Conservation (phyloP, 1,140 invertebrate species). For the Bradysia coprophila region DNA sequence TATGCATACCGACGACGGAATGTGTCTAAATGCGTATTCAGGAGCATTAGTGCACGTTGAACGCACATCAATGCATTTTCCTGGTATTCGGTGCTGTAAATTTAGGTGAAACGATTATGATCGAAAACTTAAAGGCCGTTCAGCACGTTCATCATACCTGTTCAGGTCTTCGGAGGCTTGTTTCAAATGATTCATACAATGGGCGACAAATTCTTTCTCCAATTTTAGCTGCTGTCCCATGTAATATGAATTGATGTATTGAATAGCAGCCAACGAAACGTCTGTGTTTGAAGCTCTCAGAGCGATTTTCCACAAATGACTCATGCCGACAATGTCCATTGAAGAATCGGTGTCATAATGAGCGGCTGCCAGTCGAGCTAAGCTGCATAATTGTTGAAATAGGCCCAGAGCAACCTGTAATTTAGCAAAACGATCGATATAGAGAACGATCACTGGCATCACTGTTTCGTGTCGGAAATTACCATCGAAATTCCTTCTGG, state of each 20-base stretch:
- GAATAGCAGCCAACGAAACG: conserved; percentile 84
- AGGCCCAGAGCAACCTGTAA: conserved; percentile 71
- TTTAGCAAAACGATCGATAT: no score
- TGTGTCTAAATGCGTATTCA: conserved; percentile 84
- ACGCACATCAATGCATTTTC: conserved; percentile 74
- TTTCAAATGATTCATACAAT: conserved; percentile 78
- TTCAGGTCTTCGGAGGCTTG: conserved; percentile 56
- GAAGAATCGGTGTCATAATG: conserved; percentile 27
- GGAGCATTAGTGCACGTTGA: conserved; percentile 65
- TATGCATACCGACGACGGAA: conserved; percentile 75
- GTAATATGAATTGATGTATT: conserved; percentile 83
- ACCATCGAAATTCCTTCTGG: conserved; percentile 83
- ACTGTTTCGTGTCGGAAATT: no score
- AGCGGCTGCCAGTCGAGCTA: conserved; percentile 49
- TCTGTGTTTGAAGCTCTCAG: conserved; percentile 75
- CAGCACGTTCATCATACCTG: no score
- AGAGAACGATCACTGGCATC: no score
- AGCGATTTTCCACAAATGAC: conserved; percentile 86
- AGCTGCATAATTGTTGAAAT: conserved; percentile 77
- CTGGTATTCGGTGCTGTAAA: conserved; percentile 27
- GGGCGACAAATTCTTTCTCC: conserved; percentile 78
- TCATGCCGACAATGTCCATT: conserved; percentile 62
- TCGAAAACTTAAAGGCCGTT: neutral
- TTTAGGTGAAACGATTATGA: no score
- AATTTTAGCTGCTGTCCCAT: conserved; percentile 77